phyloP scores from a whole-genome alignment of 2,888 invertebrate genomes.

The Drosophila atroscutellata region DNA sequence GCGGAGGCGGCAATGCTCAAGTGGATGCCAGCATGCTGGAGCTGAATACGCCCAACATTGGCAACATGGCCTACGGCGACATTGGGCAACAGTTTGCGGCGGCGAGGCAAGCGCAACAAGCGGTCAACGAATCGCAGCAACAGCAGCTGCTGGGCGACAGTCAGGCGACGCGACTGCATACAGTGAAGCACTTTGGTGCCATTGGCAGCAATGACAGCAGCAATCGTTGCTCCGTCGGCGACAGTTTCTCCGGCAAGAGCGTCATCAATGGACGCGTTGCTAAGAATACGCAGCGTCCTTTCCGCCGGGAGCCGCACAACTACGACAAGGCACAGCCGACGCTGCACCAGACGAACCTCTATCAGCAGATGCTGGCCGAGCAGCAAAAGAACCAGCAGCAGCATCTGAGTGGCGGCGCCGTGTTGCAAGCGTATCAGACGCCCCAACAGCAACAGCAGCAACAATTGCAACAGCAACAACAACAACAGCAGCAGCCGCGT shows the following conservation, averaged over 20 bases:
- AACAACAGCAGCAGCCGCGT: slow-evolving; percentile 60
- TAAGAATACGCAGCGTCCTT: slow-evolving; percentile 80
- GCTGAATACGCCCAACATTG: slow-evolving; percentile 79
- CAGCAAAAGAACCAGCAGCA: slow-evolving; percentile 81
- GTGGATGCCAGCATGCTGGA: slow-evolving; percentile 84
- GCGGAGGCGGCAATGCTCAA: slow-evolving; percentile 30
- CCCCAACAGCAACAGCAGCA: slow-evolving; percentile 77
- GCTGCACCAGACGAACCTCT: slow-evolving; percentile 85
- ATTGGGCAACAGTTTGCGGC: slow-evolving; percentile 79
- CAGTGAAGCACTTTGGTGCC: slow-evolving; percentile 68
- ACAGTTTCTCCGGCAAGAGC: slow-evolving; percentile 72
- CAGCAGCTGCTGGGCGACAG: slow-evolving; percentile 45
- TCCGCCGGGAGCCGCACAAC: slow-evolving; percentile 84
- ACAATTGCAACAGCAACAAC: slow-evolving; percentile 50
- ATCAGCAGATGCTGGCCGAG: slow-evolving; percentile 85
- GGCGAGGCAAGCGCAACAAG: slow-evolving; percentile 62
- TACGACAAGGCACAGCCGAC: slow-evolving; percentile 85
- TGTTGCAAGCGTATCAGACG: slow-evolving; percentile 66
- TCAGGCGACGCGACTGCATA: slow-evolving; percentile 41
- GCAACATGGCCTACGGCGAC: slow-evolving; percentile 74
- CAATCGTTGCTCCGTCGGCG: slow-evolving; percentile 41
- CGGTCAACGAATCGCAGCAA: slow-evolving; percentile 42
- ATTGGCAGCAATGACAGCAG: slow-evolving; percentile 36
- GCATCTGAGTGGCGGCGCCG: slow-evolving; percentile 64
- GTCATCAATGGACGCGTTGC: slow-evolving; percentile 84